Evolutionary conservation across 2,113 vertebrate genomes (phyloP), one percentile per base, ranked within the genome.

Genomic region (Desmodus rotundus): DNA sequence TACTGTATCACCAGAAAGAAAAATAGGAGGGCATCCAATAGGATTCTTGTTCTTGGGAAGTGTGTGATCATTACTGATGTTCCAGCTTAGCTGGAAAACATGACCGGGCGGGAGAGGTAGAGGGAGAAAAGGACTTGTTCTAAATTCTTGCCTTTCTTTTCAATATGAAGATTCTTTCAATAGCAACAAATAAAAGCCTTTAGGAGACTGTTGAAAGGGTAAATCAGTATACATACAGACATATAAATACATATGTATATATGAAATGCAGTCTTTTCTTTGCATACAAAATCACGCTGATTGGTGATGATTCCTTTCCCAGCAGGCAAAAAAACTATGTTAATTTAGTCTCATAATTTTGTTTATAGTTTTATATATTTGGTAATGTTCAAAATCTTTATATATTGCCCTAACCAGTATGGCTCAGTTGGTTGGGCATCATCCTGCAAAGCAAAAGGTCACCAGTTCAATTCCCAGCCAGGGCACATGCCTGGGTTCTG

Each of bases 31-130:
- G 1, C 28, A 52, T 43, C 77, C 47, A 65, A 31, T 41, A 91
- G 54, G 17, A 67, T 89, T 14, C 31, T 72, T 74, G 89, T 72
- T 84, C 47, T 36, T 82, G 33, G 38, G 33, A 92, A 90, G 9
- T 63, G 11, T 65, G 16, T 89, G 41, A 43, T 33, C 8, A 61
- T 73, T 87, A 84, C 6, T 88, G 70, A 86, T 67, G 41, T 85
- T 88, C 70, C 41, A 91, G 56, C 17, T 93, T 93, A 73, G 33
- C 24, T 94, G 33, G 38, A 94, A 95, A 95, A 80, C 9, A n/a
- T 47, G 10, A 3, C 41, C 74, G 15, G 36, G 47, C 43, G 86
- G 65, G 41, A 63, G 41, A 85, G 13, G 14, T 8, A 26, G 24
- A 67, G 24, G n/a, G 5, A 90, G 33, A 77, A 81, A 94, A 77